phyloP scores from a whole-genome alignment of 1,140 invertebrate species.

The Scaptomyza montana region DNA sequence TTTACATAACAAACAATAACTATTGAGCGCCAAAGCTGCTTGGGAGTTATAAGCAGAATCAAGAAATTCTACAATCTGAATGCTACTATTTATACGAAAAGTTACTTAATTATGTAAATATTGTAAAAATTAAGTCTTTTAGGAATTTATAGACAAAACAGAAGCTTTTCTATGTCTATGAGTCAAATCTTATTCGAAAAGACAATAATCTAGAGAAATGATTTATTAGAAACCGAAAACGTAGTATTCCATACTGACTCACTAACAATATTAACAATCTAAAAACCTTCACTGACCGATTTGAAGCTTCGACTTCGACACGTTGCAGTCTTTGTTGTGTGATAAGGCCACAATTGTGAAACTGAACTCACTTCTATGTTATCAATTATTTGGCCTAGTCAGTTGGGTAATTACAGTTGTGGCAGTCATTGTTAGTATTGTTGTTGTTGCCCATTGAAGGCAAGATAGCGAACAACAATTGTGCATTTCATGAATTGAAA shows the following conservation, averaged over 20 bases:
- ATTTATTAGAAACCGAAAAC: not conserved
- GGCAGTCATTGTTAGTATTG: conserved; percentile 29
- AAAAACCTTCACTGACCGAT: conserved; percentile 5
- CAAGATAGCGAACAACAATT: conserved; percentile 65
- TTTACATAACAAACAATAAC: too few relatives aligned
- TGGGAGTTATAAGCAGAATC: conserved; percentile 14
- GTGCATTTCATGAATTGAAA: conserved; percentile 79
- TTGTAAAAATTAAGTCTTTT: not conserved
- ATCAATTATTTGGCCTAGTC: conserved; percentile 37
- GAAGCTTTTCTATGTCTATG: too few relatives aligned
- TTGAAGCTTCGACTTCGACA: not conserved
- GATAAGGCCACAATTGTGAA: conserved; percentile 40
- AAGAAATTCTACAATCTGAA: too few relatives aligned
- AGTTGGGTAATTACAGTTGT: conserved; percentile 64
- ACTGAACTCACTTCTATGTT: conserved; percentile 22
- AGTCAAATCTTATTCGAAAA: too few relatives aligned
- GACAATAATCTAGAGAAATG: not conserved
- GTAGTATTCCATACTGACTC: not conserved
- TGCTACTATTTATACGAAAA: not conserved
- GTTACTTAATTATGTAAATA: not conserved
- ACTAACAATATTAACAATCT: not conserved
- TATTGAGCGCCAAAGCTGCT: not conserved
- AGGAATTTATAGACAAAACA: too few relatives aligned
- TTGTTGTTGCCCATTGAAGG: conserved; percentile 40
- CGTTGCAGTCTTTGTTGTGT: conserved; percentile 6